Conservation (phyloP, 2,113 vertebrate species). For the Lynx canadensis region DNA sequence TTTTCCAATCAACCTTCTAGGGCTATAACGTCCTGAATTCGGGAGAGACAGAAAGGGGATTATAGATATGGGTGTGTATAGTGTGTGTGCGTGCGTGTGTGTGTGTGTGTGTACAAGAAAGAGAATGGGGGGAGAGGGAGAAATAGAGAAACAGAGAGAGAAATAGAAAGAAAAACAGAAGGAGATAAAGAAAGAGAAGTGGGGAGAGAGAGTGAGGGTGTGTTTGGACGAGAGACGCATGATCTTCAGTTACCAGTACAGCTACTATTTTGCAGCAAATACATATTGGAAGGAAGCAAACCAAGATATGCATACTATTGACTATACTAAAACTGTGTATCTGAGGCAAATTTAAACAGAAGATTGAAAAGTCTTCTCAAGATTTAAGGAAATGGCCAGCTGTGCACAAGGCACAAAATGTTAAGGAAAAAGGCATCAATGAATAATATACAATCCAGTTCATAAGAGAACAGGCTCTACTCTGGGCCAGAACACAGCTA, state of each 20-base stretch:
- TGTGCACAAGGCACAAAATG: accelerated
- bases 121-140: not conserved
- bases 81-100: not conserved
- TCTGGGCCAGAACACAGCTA: not conserved
- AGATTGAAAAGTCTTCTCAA: not conserved
- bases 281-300: not conserved
- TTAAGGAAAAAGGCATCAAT: not conserved
- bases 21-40: not conserved
- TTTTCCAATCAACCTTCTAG: not conserved
- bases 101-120: not conserved
- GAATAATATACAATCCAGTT: not conserved
- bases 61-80: not conserved
- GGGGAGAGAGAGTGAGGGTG: too few species aligned
- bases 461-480: not conserved
- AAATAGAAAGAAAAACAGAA: too few species aligned
- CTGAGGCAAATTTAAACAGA: not conserved
- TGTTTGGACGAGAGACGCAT: not conserved
- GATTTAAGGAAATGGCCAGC: not conserved
- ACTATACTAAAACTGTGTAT: not conserved
- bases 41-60: not conserved
- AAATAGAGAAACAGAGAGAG: too few species aligned
- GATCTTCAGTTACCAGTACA: not conserved
- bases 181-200: not conserved
- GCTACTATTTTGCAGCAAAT: not conserved
- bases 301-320: not conserved